phyloP scores from a whole-genome alignment of 1,140 invertebrate species.

The Diorhabda sublineata region DNA sequence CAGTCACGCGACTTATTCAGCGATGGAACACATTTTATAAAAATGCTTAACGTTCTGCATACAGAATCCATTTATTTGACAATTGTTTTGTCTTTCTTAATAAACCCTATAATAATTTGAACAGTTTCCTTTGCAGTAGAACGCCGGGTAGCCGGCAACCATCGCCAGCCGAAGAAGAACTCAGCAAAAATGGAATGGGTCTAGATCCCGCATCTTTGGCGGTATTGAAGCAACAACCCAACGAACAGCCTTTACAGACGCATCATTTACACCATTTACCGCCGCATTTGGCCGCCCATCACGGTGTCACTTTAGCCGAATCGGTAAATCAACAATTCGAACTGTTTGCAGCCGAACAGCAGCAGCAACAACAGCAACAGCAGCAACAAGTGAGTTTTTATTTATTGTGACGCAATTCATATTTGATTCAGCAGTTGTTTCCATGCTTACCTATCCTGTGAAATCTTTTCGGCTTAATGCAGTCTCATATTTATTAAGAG shows the following conservation, averaged over 20 bases:
- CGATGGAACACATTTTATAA: too few relatives aligned
- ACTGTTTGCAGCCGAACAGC: constrained; percentile 42
- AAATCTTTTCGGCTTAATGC: too few relatives aligned
- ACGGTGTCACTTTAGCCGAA: constrained; percentile 47
- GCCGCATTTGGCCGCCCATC: constrained; percentile 43
- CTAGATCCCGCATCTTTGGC: constrained; percentile 54
- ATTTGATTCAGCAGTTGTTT: too few relatives aligned
- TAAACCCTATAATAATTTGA: not conserved
- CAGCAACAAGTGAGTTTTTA: constrained; percentile 23
- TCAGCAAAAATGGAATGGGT: constrained; percentile 57
- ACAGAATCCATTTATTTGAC: too few relatives aligned
- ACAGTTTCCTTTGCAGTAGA: constrained; percentile 56
- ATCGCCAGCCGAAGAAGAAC: constrained; percentile 82
- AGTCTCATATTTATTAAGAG: too few relatives aligned
- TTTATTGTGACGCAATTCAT: not conserved
- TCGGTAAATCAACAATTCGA: constrained; percentile 48
- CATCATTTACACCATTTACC: constrained; percentile 45
- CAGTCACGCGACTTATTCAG: too few relatives aligned
- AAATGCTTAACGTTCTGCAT: too few relatives aligned
- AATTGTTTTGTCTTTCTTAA: too few relatives aligned
- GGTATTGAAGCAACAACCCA: constrained; percentile 52
- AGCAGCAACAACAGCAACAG: constrained; percentile 38
- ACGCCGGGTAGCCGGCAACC: constrained; percentile 86
- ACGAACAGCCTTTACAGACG: constrained; percentile 23
- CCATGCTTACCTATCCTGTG: too few relatives aligned